Evolutionary conservation across 2,113 vertebrate genomes (phyloP), one percentile per base, ranked within the genome.

Genomic region (Solenodon paradoxus): DNA sequence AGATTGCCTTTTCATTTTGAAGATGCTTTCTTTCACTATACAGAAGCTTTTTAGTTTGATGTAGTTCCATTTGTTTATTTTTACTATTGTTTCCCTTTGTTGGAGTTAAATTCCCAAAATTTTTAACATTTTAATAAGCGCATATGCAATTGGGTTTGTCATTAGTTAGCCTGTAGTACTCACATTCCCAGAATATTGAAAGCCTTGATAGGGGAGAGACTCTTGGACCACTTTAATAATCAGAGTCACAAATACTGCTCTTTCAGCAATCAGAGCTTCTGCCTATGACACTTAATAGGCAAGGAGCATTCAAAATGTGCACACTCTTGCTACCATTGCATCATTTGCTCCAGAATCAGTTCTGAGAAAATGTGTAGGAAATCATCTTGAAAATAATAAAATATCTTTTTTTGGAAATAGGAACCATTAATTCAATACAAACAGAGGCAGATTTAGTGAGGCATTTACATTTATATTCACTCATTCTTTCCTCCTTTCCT

Each of bases 41-140:
- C n/a, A n/a, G n/a, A n/a, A n/a, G n/a, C n/a, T n/a, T n/a, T n/a
- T n/a, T n/a, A n/a, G n/a, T n/a, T n/a, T n/a, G n/a, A n/a, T n/a
- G n/a, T n/a, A n/a, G n/a, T n/a, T n/a, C n/a, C n/a, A n/a, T n/a
- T n/a, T n/a, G n/a, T n/a, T n/a, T n/a, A n/a, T n/a, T n/a, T n/a
- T n/a, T n/a, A n/a, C n/a, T n/a, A n/a, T n/a, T n/a, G n/a, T n/a
- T n/a, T n/a, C n/a, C n/a, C n/a, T n/a, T n/a, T n/a, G n/a, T n/a
- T n/a, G n/a, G n/a, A n/a, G n/a, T n/a, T n/a, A n/a, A n/a, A n/a
- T n/a, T n/a, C n/a, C n/a, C n/a, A n/a, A n/a, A n/a, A n/a, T n/a
- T n/a, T n/a, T n/a, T n/a, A n/a, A n/a, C n/a, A 49, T 93, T 86
- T 68, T 88, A 75, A 45, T 51, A 92, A 88, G 61, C 30, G 51